Conservation (phyloP, 2,113 vertebrate species). For the Macroglossus sobrinus region DNA sequence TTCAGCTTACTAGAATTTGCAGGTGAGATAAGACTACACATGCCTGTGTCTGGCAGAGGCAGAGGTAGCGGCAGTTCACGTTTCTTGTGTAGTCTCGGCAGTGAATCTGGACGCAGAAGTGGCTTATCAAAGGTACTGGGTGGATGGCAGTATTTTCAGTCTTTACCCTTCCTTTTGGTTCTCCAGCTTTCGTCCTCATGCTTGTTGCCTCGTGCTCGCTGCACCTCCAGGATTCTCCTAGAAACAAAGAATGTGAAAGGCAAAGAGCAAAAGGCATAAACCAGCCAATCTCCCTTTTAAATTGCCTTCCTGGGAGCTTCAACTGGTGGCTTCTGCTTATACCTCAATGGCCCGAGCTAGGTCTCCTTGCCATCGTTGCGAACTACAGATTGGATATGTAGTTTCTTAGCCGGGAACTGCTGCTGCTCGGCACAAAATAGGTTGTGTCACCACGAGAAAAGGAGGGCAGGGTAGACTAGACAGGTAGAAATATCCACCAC, state of each 20-base stretch:
- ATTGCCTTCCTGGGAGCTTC: not conserved
- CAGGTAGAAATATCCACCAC: not conserved
- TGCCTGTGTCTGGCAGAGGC: constrained; percentile 64
- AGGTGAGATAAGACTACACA: constrained; percentile 78
- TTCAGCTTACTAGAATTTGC: constrained; percentile 82
- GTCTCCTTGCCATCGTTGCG: not conserved
- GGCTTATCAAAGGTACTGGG: not conserved
- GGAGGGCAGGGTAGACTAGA: not conserved
- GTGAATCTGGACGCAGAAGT: constrained; percentile 54
- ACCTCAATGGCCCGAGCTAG: not conserved
- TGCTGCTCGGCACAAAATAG: not conserved
- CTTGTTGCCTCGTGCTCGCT: not conserved
- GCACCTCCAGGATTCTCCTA: not conserved
- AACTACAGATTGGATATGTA: not conserved
- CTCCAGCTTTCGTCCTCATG: not conserved
- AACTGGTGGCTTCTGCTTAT: not conserved
- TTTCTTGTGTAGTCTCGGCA: constrained; percentile 47
- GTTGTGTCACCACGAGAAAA: not conserved
- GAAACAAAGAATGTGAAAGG: not conserved
- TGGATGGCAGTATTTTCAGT: not conserved
- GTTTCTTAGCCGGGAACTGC: not conserved
- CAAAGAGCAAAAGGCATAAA: not conserved
- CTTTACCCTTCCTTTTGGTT: not conserved
- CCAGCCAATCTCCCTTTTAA: not conserved
- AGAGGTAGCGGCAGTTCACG: constrained; percentile 62